These are phyloP conservation scores for Mergus octosetaceus DNA, from an alignment of 2,797 vertebrate genomes.

Conservation along the genomic window DNA sequence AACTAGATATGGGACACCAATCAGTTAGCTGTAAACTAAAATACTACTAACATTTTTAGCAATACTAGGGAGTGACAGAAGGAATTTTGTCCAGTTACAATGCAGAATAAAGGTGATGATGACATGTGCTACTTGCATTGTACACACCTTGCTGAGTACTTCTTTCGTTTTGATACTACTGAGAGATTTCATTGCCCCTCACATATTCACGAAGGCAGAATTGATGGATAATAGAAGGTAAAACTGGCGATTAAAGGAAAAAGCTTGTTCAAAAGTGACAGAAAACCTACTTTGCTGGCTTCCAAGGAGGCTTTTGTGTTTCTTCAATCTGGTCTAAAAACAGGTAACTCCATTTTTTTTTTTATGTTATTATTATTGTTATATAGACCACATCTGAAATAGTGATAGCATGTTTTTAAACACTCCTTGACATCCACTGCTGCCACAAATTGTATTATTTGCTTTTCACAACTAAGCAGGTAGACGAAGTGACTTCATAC, in stretches of 20 bases:
- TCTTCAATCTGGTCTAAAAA: neutral
- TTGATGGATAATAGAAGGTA: neutral
- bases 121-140: neutral
- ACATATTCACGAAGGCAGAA: neutral
- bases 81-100: neutral
- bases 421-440: neutral
- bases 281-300: neutral
- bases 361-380: neutral
- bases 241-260: neutral
- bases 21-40: neutral
- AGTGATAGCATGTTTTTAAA: neutral
- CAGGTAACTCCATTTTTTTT: neutral
- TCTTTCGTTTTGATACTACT: neutral
- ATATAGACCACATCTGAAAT: neutral
- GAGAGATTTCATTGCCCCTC: neutral
- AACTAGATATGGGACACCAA: neutral
- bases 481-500: neutral
- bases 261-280: neutral
- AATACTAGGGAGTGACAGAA: neutral
- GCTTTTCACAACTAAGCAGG: neutral
- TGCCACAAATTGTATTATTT: neutral
- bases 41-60: neutral
- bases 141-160: neutral
- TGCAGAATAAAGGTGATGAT: neutral
- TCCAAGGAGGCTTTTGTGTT: neutral